A percentile compares a stretch with the other conserved stretches of the same genome.
These are phyloP conservation scores for Hypercompe scribonia DNA, from an alignment of 2,888 invertebrate genomes.

Conservation along the genomic window DNA sequence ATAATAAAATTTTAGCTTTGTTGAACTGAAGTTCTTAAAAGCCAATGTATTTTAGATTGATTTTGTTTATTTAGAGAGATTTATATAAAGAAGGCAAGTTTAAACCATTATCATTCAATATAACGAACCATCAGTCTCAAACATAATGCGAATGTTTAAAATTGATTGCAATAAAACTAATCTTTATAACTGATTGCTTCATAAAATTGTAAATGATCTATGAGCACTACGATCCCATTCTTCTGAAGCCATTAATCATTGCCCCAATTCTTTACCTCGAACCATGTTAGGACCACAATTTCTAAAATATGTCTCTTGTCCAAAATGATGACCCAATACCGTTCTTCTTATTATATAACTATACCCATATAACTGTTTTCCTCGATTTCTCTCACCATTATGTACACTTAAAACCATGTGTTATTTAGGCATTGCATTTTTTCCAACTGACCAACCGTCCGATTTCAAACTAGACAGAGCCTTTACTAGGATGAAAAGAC, in stretches of 20 bases:
- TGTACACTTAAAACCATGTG: too few relatives aligned
- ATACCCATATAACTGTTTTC: neutral
- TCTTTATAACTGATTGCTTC: neutral
- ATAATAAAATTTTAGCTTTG: too few relatives aligned
- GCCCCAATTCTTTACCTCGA: neutral
- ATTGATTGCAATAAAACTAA: neutral
- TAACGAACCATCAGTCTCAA: too few relatives aligned
- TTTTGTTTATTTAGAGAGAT: too few relatives aligned
- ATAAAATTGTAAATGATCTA: neutral
- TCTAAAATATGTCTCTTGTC: neutral
- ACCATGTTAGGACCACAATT: neutral
- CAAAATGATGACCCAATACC: neutral
- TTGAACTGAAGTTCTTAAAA: too few relatives aligned
- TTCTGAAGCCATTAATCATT: neutral
- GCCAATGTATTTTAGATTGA: too few relatives aligned
- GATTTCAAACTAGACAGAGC: neutral
- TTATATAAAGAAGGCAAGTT: too few relatives aligned
- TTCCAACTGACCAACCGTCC: neutral
- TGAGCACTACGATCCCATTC: neutral
- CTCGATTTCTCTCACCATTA: neutral
- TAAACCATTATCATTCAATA: too few relatives aligned
- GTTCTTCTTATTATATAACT: neutral
- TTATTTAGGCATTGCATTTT: too few relatives aligned
- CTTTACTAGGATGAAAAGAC: neutral
- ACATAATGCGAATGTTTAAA: too few relatives aligned